Base-by-base conservation (phyloP, 2,888 invertebrate species). In the Cenopis cana region DNA sequence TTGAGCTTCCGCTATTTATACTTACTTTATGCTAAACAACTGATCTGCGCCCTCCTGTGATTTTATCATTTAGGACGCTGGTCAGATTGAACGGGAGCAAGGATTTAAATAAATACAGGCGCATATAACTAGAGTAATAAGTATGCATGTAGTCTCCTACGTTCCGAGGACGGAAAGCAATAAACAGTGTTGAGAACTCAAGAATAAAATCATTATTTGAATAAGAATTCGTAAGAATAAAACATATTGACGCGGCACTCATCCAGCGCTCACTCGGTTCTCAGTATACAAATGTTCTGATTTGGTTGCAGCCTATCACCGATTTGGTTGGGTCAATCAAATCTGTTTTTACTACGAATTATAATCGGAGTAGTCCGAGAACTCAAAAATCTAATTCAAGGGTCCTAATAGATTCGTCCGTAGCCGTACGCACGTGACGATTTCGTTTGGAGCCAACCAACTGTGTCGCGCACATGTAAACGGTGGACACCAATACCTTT, bases 31-130 rank as follows among this genome's bases (percentile, higher is more conserved):
- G 10, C n/a, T 11, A 57, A 18, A 38, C 1, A 12, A 36, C 14
- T n/a, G 12, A 38, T 20, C 20, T 10, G 41, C 41, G 41, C 8
- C 59, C 41, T 41, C 46, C n/a, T 46, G 46, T 46, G 14, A 24
- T 57, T 8, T 41, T 59, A 24, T 41, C 14, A 20, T 59, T 57
- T 20, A 20, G 38, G 8, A 59, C 14, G 18, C 60, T 24, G 24
- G n/a, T 59, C 59, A 46, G 41, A 29, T 46, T 24, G 24, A 60
- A 60, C 60, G 29, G 46, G 46, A 24, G 29, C 60, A 46, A 24
- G 46, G 24, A 55, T 29, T 55, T 24, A 14, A 38, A 64, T 64
- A 64, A 54, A 52, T 55, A 12, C 41, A 29, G 65, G 65, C 38
- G 20, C 11, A n/a, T 46, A 56, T 56, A 50, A 50, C 17, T 9